A percentile compares a stretch with the other conserved stretches of the same genome.
These are phyloP conservation scores for Drosophila lowei DNA, from an alignment of 1,140 invertebrate genomes.

Conservation along the genomic window DNA sequence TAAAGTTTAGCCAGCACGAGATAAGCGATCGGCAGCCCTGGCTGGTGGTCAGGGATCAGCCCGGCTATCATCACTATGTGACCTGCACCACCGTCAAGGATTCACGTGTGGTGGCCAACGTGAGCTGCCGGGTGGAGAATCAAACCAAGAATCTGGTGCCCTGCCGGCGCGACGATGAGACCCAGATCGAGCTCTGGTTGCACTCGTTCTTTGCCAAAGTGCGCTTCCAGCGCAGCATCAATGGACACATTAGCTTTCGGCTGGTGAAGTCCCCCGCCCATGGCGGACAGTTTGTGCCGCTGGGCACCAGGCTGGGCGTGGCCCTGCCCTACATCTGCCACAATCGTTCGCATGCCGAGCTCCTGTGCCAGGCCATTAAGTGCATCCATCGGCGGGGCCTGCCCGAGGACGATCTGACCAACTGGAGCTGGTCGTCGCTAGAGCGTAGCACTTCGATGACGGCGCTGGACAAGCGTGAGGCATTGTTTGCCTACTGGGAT, in stretches of 20 bases:
- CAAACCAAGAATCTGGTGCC: constrained; percentile 86
- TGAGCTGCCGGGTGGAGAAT: constrained; percentile 89
- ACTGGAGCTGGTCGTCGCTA: constrained; percentile 70
- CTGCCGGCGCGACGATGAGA: constrained; percentile 84
- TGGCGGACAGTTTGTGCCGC: constrained; percentile 84
- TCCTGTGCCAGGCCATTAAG: constrained; percentile 85
- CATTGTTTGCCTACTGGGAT: constrained; percentile 91
- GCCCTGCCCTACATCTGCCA: constrained; percentile 91
- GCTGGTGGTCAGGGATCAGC: constrained; percentile 89
- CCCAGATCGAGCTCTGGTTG: constrained; percentile 88
- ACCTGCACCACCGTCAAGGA: constrained; percentile 92
- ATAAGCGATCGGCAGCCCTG: constrained; percentile 89
- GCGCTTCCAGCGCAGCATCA: constrained; percentile 86
- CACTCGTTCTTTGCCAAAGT: constrained; percentile 87
- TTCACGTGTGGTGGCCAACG: constrained; percentile 89
- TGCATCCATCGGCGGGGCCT: constrained; percentile 79
- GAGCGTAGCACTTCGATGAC: constrained; percentile 68
- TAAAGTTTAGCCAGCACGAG: constrained; percentile 86
- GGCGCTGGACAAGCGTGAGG: constrained; percentile 89
- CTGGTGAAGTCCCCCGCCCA: constrained; percentile 85
- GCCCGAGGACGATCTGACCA: constrained; percentile 83
- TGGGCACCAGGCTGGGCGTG: constrained; percentile 90
- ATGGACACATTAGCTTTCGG: constrained; percentile 90
- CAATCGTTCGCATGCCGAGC: constrained; percentile 86
- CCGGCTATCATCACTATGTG: constrained; percentile 87